Base-by-base conservation (phyloP, 2,113 vertebrate species). In the Dicentrarchus labrax region DNA sequence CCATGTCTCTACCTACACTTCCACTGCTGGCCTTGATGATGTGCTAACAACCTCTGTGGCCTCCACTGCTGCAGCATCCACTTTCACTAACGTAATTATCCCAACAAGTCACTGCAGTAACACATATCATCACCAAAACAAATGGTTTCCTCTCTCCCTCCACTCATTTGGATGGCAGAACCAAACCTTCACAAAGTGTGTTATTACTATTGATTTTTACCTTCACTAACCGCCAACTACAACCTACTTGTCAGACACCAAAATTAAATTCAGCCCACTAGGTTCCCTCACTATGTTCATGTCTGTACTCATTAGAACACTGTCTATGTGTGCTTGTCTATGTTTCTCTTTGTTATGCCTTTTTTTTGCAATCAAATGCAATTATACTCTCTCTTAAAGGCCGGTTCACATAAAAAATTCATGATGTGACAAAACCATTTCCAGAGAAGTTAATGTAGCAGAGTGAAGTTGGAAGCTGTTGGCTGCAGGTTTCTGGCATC, bases 61-160 rank as follows among this genome's bases (percentile, higher is more conserved):
- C 89, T 82, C 90, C 87, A 76, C 91, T 69, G 85, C 91, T 50
- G 88, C 92, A 76, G 83, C 94, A 88, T 89, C 94, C 92, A 92
- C 95, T 94, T 90, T 93, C 85, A 95, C 96, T 95, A 96, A 95
- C 92, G 96, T 97, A 97, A 97, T 97, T 97, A 97, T 96, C 93
- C 93, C 90, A 93, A 85, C 88, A 78, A 89, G 87, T 83, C 90
- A 85, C 85, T 74, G 76, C 85, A 81, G 73, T 88, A 90, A 91
- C 89, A 88, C 85, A 84, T 83, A 78, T 84, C 60, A 76, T 76
- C 82, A 72, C 38, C 78, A 75, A 66, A 88, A 60, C 43, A 69
- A 87, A 73, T 11, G 67, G 53, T 76, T 67, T 76, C 83, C 47
- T 53, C 8, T 45, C 39, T 67, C 36, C 60, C 60, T 43, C 71